Percentiles rank a stretch among this genome's conserved stretches.
These are phyloP conservation scores for Chesias legatella DNA, from an alignment of 2,888 invertebrate genomes.

Conservation along the genomic window DNA sequence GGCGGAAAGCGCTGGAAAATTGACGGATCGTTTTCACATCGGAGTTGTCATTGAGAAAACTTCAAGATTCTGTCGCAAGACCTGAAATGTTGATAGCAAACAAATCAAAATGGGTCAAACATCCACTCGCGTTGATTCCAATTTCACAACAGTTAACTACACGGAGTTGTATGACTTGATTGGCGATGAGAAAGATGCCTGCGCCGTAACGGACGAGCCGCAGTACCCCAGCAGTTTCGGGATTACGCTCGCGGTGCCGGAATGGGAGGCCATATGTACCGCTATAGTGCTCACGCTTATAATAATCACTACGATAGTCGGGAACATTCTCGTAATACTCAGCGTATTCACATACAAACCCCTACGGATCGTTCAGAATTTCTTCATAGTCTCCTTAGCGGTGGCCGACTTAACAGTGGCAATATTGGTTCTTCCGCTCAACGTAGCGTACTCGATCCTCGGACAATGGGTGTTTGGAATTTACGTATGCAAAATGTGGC, in stretches of 20 bases:
- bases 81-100: slow-evolving; percentile 57
- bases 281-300: slow-evolving; percentile 91
- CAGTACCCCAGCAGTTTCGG: slow-evolving; percentile 85
- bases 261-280: slow-evolving; percentile 91
- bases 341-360: slow-evolving; percentile 98
- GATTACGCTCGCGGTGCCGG: slow-evolving; percentile 86
- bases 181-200: slow-evolving; percentile 64
- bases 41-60: slow-evolving; percentile 37
- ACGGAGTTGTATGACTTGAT: slow-evolving; percentile 50
- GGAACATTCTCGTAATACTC: slow-evolving; percentile 95
- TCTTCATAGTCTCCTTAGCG: slow-evolving; percentile 96
- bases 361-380: slow-evolving; percentile 95
- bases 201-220: slow-evolving; percentile 67
- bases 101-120: slow-evolving; percentile 63
- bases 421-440: slow-evolving; percentile 93
- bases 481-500: slow-evolving; percentile 96
- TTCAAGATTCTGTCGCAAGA: slow-evolving; percentile 37
- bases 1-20: slow-evolving; percentile 42
- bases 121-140: slow-evolving; percentile 53
- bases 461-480: slow-evolving; percentile 97
- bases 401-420: slow-evolving; percentile 96
- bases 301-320: slow-evolving; percentile 93
- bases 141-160: slow-evolving; percentile 56
- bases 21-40: slow-evolving; percentile 34
- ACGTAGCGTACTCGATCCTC: slow-evolving; percentile 93